phyloP scores from a whole-genome alignment of 2,113 vertebrate species.

The Brachirus orientalis region DNA sequence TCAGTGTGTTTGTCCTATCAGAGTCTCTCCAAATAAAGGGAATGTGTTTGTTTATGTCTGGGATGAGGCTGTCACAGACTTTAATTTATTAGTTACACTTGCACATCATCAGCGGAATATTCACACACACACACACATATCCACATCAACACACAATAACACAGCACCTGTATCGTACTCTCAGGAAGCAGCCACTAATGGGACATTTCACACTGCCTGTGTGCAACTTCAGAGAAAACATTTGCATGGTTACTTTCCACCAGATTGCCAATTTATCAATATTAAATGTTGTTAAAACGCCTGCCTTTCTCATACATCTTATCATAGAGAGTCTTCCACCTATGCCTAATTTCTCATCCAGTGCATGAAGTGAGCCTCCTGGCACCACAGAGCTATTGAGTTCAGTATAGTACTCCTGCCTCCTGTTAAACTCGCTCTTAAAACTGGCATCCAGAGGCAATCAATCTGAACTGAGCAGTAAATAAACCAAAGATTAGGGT shows the following conservation, averaged over 20 bases:
- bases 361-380: neutral
- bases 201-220: conserved; percentile 6
- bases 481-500: conserved; percentile 2
- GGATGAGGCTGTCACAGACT: conserved; percentile 9
- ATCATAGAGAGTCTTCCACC: neutral
- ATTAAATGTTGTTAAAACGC: neutral
- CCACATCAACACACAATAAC: conserved; percentile 32
- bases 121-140: conserved; percentile 23
- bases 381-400: neutral
- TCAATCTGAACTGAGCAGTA: neutral
- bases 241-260: neutral
- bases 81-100: conserved; percentile 34
- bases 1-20: conserved; percentile 1
- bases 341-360: neutral
- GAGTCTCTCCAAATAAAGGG: conserved; percentile 3
- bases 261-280: conserved; percentile 2
- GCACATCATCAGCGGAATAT: conserved; percentile 42
- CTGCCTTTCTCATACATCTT: neutral
- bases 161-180: conserved; percentile 10
- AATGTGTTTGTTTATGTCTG: conserved; percentile 20
- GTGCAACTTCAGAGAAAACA: conserved; percentile 8
- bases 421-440: conserved; percentile 10
- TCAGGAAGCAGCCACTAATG: conserved; percentile 6
- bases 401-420: conserved; percentile 1
- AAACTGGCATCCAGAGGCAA: conserved; percentile 10